Percentiles rank a stretch among this genome's conserved stretches.
Conservation (phyloP, 2,888 invertebrate genomes). For the Xanthia icteritia region DNA sequence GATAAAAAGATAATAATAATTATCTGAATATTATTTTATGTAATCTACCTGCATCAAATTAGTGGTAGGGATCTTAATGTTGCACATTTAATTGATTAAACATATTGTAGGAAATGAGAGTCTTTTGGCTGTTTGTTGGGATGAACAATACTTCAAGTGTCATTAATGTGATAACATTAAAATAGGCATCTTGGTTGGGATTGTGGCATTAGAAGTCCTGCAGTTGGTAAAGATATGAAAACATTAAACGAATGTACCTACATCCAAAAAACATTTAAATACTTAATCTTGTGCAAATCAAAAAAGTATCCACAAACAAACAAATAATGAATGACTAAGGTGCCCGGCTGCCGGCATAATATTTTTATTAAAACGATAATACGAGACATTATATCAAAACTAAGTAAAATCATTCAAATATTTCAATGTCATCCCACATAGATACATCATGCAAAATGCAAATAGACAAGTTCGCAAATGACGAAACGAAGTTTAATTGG, state of each 20-base stretch:
- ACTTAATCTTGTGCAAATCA: not conserved
- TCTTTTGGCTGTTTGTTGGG: too few relatives aligned
- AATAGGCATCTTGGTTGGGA: not conserved
- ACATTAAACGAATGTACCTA: not conserved
- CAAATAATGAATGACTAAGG: not conserved
- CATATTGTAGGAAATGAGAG: not conserved
- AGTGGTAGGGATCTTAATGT: constrained; percentile 10
- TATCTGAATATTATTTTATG: constrained; percentile 40
- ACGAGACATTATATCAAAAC: not conserved
- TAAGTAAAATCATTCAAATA: not conserved
- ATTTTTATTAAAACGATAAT: not conserved
- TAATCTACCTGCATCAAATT: constrained; percentile 4
- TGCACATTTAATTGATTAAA: constrained; percentile 5
- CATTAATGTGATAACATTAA: not conserved
- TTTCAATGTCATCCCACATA: not conserved
- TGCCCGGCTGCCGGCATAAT: not conserved
- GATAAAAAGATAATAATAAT: constrained; percentile 40
- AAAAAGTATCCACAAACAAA: not conserved
- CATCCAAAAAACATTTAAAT: not conserved
- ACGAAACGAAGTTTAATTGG: not conserved
- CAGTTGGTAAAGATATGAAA: not conserved
- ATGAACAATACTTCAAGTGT: not conserved
- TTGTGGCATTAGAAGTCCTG: not conserved
- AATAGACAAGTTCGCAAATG: not conserved
- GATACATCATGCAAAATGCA: not conserved